Conservation (phyloP, 2,797 vertebrate genomes). For the Tauraco hartlaubi region DNA sequence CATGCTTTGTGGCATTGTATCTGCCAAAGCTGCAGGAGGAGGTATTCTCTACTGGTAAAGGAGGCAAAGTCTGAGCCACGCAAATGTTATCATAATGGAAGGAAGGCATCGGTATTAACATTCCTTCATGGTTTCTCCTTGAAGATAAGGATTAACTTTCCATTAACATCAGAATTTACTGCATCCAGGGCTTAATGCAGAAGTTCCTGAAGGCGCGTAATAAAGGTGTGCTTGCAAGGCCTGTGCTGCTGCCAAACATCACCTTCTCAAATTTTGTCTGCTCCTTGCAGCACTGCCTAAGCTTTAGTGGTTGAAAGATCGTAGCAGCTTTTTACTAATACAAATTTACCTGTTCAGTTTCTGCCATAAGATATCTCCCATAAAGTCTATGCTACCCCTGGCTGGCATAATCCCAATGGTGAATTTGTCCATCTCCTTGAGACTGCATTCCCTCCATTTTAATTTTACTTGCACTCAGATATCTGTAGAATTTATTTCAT, state of each 20-base stretch:
- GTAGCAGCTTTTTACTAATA: background rate
- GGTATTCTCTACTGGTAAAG: background rate
- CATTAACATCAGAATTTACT: background rate
- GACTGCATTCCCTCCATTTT: background rate
- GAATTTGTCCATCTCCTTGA: background rate
- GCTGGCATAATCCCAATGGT: background rate
- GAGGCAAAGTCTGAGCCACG: background rate
- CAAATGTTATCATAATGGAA: background rate
- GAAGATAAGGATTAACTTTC: background rate
- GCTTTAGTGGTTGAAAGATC: background rate
- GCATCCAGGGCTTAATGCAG: background rate
- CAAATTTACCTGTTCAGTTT: background rate
- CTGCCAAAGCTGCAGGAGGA: background rate
- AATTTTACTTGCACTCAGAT: background rate
- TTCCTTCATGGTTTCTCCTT: background rate
- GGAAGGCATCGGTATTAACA: background rate
- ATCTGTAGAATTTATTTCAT: conserved; percentile 12
- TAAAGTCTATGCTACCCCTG: background rate
- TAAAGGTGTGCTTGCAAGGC: background rate
- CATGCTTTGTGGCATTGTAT: background rate
- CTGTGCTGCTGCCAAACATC: background rate
- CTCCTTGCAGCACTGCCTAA: background rate
- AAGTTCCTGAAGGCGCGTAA: background rate
- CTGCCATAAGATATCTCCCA: background rate
- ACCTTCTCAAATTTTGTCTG: background rate